phyloP scores from a whole-genome alignment of 2,888 invertebrate genomes.

The Carpatolechia fugitivella region DNA sequence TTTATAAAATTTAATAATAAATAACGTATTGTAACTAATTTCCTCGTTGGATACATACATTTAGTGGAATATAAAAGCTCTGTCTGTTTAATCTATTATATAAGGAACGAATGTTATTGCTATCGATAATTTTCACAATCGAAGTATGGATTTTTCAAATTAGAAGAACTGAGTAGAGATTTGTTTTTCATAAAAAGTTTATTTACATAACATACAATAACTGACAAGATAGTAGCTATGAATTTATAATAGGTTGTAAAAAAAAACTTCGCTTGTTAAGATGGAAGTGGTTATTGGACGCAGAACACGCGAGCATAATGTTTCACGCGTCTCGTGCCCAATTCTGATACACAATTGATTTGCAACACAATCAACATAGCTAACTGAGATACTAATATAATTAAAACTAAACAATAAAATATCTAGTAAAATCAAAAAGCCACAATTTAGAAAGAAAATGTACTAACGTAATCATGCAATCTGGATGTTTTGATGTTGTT shows the following conservation, averaged over 20 bases:
- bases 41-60: slow-evolving; percentile 40
- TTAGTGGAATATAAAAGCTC: slow-evolving; percentile 47
- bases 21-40: slow-evolving; percentile 41
- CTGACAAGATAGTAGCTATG: slow-evolving; percentile 63
- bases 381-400: slow-evolving; percentile 53
- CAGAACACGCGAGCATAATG: slow-evolving; percentile 3
- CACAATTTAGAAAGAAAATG: slow-evolving; percentile 31
- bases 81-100: slow-evolving; percentile 28
- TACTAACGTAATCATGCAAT: slow-evolving; percentile 22
- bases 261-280: slow-evolving; percentile 54
- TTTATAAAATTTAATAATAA: slow-evolving; percentile 45
- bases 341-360: slow-evolving; percentile 38
- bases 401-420: slow-evolving; percentile 61
- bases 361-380: slow-evolving; percentile 50
- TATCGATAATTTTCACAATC: slow-evolving; percentile 25
- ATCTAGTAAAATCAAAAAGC: slow-evolving; percentile 46
- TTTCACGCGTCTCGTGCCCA: slow-evolving; percentile 8
- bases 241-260: too few relatives aligned
- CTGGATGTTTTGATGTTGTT: slow-evolving; percentile 18
- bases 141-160: slow-evolving; percentile 31
- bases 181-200: slow-evolving; percentile 60
- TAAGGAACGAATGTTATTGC: slow-evolving; percentile 29
- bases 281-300: slow-evolving; percentile 25
- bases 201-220: slow-evolving; percentile 75
- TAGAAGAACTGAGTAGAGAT: slow-evolving; percentile 49